Percentiles rank a stretch among this genome's conserved stretches.
These are phyloP conservation scores for Emys orbicularis DNA, from an alignment of 2,797 vertebrate species.

Conservation along the genomic window DNA sequence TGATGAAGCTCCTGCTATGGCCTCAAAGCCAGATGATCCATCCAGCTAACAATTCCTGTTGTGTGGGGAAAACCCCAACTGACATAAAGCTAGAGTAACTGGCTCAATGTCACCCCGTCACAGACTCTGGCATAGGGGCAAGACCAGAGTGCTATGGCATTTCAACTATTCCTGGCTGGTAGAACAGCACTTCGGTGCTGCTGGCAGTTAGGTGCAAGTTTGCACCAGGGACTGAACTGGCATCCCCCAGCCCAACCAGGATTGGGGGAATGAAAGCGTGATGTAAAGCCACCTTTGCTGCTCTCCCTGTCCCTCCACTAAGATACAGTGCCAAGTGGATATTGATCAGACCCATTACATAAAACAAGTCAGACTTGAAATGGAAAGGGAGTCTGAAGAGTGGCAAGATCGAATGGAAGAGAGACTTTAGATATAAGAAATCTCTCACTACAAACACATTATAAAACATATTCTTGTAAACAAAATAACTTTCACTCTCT, in stretches of 20 bases:
- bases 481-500: background rate
- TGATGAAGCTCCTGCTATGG: accelerated
- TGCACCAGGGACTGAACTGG: background rate
- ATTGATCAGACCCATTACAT: background rate
- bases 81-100: background rate
- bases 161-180: accelerated
- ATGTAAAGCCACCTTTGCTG: background rate
- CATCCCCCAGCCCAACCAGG: accelerated
- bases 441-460: background rate
- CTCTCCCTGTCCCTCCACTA: accelerated
- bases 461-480: background rate
- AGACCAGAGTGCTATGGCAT: accelerated
- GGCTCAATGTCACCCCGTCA: background rate
- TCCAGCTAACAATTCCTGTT: accelerated
- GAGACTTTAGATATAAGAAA: background rate
- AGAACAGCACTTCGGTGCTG: accelerated
- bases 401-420: background rate
- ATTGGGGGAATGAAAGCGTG: accelerated
- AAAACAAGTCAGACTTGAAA: background rate
- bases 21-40: accelerated
- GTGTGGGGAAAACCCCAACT: accelerated
- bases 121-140: accelerated
- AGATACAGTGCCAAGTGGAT: background rate
- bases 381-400: background rate
- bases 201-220: accelerated